Percentiles rank a stretch among this genome's conserved stretches.
Conservation (phyloP, 2,888 invertebrate species). For the Spisula subtruncata region DNA sequence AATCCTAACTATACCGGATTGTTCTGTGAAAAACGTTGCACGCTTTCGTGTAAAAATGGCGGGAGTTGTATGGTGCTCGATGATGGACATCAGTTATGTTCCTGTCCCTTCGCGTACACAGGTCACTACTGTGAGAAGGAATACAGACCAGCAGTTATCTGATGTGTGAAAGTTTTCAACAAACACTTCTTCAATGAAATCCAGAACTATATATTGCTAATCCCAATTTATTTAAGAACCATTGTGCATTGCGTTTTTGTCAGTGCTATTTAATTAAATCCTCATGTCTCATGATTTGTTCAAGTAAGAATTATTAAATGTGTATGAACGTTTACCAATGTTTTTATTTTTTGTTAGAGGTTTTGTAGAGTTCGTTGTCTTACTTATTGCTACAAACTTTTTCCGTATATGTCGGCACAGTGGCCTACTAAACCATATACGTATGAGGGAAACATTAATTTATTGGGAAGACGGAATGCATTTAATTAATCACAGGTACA, state of each 20-base stretch:
- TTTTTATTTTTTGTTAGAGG: neutral
- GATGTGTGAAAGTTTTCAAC: neutral
- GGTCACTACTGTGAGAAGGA: slow-evolving; percentile 64
- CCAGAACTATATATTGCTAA: neutral
- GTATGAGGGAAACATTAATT: neutral
- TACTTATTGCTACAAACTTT: neutral
- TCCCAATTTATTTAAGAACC: neutral
- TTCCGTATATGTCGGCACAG: neutral
- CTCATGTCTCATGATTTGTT: neutral
- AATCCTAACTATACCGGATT: slow-evolving; percentile 66
- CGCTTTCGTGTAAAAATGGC: slow-evolving; percentile 64
- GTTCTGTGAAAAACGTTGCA: slow-evolving; percentile 70
- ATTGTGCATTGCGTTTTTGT: neutral
- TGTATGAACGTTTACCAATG: neutral
- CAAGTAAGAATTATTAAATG: slow-evolving; percentile 11
- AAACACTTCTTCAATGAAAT: neutral
- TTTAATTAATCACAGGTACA: neutral
- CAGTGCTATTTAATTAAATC: neutral
- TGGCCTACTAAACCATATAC: neutral
- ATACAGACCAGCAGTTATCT: neutral
- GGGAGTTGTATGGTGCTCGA: slow-evolving; percentile 61
- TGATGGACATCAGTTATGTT: slow-evolving; percentile 68
- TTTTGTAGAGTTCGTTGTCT: neutral
- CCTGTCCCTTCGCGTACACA: slow-evolving; percentile 62
- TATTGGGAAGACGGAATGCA: neutral